Percentiles rank a stretch among this genome's conserved stretches.
Evolutionary conservation across 1,140 invertebrate species (phyloP).

Genomic region (Solenopsis fugax): DNA sequence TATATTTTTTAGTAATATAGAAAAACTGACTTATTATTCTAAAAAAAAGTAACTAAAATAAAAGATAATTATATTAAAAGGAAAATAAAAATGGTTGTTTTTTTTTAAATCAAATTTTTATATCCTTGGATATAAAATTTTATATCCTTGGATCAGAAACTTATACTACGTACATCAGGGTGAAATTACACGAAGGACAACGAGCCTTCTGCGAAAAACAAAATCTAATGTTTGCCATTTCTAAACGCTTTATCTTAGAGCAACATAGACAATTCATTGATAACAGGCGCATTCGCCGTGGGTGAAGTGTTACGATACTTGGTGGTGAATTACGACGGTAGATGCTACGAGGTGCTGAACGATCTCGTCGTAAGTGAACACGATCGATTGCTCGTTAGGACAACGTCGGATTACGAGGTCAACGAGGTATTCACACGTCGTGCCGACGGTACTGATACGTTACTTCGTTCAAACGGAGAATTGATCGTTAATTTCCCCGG

Average conservation of each 20-base stretch:
- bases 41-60: background rate
- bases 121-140: background rate
- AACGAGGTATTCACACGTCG: slow-evolving; percentile 87
- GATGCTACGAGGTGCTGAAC: slow-evolving; percentile 77
- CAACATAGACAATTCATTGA: slow-evolving; percentile 5
- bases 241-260: slow-evolving; percentile 26
- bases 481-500: slow-evolving; percentile 83
- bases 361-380: slow-evolving; percentile 79
- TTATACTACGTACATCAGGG: background rate
- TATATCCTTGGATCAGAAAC: background rate
- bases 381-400: slow-evolving; percentile 86
- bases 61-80: background rate
- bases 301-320: slow-evolving; percentile 73
- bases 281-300: slow-evolving; percentile 14
- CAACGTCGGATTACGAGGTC: slow-evolving; percentile 86
- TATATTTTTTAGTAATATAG: background rate
- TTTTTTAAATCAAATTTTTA: background rate
- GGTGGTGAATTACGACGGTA: slow-evolving; percentile 79
- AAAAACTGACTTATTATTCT: background rate
- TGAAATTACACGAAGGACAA: background rate
- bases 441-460: slow-evolving; percentile 86
- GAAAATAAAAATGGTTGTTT: background rate
- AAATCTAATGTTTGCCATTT: background rate
- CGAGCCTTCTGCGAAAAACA: too few relatives aligned
- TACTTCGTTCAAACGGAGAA: slow-evolving; percentile 86